A percentile compares a stretch with the other conserved stretches of the same genome.
Conservation (phyloP, 2,797 vertebrate genomes). For the Vultur gryphus region DNA sequence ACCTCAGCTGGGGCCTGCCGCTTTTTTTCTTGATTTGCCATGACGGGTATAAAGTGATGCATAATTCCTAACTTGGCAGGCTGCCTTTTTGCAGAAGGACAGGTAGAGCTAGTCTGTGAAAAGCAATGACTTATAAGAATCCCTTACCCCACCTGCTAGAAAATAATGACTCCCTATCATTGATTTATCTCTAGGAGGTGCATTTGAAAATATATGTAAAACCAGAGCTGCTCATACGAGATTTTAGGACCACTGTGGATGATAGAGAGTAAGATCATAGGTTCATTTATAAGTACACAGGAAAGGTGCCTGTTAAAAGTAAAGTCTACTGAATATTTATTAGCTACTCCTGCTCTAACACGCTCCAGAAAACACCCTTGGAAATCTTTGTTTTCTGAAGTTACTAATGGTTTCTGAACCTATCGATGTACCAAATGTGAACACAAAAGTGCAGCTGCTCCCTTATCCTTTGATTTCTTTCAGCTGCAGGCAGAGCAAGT, state of each 20-base stretch:
- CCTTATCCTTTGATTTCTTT: neutral
- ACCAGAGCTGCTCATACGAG: neutral
- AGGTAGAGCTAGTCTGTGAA: neutral
- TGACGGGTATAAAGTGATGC: neutral
- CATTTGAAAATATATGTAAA: neutral
- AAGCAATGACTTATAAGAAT: neutral
- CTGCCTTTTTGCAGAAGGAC: neutral
- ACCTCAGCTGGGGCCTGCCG: neutral
- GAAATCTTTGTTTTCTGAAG: conserved; percentile 7
- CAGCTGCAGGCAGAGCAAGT: neutral
- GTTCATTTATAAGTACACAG: neutral
- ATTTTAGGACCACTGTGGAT: neutral
- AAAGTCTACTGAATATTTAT: neutral
- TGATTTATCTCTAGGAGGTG: neutral
- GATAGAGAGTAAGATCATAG: neutral
- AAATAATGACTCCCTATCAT: neutral
- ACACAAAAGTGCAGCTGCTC: neutral
- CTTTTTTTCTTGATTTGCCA: neutral
- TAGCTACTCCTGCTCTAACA: neutral
- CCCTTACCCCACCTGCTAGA: neutral
- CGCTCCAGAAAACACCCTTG: neutral
- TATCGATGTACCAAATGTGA: neutral
- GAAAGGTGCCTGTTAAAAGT: neutral
- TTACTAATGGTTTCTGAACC: neutral
- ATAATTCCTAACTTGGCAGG: neutral